Conservation (phyloP, 1,140 invertebrate genomes). For the Heliconius hermathena region DNA sequence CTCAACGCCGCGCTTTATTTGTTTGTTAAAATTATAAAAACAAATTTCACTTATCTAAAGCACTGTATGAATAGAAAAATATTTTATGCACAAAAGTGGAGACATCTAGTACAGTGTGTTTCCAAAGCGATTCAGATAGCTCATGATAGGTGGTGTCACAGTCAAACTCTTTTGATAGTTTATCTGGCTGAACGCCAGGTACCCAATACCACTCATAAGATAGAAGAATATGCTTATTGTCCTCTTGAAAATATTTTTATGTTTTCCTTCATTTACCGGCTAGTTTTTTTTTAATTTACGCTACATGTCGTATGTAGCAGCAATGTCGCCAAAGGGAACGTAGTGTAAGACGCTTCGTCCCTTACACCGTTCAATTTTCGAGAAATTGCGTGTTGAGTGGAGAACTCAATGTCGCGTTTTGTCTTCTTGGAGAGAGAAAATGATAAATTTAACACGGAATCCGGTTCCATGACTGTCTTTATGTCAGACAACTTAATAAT, state of each 20-base stretch:
- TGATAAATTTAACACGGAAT: no score
- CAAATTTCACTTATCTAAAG: not conserved
- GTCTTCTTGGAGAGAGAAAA: no score
- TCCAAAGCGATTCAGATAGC: not conserved
- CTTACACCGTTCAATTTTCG: no score
- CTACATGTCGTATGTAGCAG: no score
- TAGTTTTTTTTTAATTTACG: no score
- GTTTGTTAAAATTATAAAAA: not conserved
- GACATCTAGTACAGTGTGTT: conserved; percentile 7
- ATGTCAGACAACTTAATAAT: no score
- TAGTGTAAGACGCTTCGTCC: no score
- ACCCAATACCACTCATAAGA: not conserved
- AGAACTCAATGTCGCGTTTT: no score
- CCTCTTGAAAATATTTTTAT: not conserved
- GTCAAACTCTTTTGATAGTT: conserved; percentile 8
- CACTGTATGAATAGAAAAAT: not conserved
- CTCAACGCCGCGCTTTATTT: no score
- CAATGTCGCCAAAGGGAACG: no score
- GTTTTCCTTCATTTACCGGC: not conserved
- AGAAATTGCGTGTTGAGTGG: no score
- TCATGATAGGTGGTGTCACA: conserved; percentile 13
- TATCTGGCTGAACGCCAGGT: conserved; percentile 10
- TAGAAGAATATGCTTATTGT: conserved; percentile 8
- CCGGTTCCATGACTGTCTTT: no score
- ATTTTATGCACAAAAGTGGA: not conserved